Percentiles rank a stretch among this genome's conserved stretches.
Evolutionary conservation across 2,797 vertebrate species (phyloP).

Genomic region (Mus caroli): DNA sequence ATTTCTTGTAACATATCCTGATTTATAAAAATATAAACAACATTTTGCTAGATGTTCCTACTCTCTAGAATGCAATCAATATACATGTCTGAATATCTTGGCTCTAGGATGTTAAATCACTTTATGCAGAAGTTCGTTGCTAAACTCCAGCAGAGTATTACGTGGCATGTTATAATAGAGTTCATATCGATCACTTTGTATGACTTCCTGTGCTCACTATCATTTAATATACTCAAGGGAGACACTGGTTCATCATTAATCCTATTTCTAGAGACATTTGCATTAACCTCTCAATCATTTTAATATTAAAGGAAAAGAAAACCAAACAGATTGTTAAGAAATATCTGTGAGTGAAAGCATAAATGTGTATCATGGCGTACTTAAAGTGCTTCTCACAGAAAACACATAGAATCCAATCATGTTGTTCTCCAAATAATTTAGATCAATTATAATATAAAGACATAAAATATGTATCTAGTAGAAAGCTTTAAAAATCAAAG

Average conservation of each 20-base stretch:
- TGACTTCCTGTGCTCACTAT: conserved; percentile 82
- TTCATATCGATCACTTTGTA: conserved; percentile 82
- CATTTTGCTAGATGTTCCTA: neutral
- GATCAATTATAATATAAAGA: neutral
- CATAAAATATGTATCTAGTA: conserved; percentile 7
- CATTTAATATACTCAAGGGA: conserved; percentile 85
- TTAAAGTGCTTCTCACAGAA: conserved; percentile 78
- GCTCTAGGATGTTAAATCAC: neutral
- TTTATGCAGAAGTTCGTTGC: conserved; percentile 59
- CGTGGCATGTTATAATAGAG: conserved; percentile 75
- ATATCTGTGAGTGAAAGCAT: conserved; percentile 81
- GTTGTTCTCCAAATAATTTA: neutral
- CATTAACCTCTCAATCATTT: conserved; percentile 84
- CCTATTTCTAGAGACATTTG: conserved; percentile 85
- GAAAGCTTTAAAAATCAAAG: neutral
- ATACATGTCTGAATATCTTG: neutral
- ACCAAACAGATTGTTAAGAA: conserved; percentile 82
- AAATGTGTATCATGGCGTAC: conserved; percentile 70
- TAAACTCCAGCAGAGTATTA: conserved; percentile 63
- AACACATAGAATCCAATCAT: neutral
- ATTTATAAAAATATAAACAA: neutral
- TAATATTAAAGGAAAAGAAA: conserved; percentile 84
- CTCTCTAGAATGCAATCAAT: conserved; percentile 40
- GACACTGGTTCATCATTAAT: conserved; percentile 79
- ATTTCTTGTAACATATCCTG: neutral